phyloP scores from a whole-genome alignment of 2,888 invertebrate genomes.

The Megamerina dolium region DNA sequence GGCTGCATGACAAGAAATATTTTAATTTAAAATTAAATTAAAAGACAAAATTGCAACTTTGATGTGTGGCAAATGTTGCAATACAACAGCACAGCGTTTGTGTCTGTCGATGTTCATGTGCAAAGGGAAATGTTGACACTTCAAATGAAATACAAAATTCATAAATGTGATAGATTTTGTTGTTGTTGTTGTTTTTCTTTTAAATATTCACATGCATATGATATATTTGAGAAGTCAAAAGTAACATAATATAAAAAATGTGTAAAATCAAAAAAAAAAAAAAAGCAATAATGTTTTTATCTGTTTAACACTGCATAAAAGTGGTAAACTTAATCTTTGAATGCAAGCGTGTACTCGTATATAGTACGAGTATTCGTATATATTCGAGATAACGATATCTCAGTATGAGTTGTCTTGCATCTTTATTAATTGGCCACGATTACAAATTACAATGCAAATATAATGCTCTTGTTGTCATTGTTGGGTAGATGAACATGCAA shows the following conservation, averaged over 20 bases:
- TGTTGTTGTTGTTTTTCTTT: no score
- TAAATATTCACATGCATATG: no score
- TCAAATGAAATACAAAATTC: conserved; percentile 8
- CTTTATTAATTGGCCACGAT: not conserved
- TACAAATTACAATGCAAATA: not conserved
- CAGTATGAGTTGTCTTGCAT: not conserved
- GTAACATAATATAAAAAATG: no score
- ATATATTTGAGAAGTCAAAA: no score
- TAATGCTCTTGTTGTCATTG: not conserved
- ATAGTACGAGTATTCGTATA: not conserved
- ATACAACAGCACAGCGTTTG: no score
- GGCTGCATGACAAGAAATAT: conserved; percentile 2
- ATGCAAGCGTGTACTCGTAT: not conserved
- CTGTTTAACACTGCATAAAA: not conserved
- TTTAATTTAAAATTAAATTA: not conserved
- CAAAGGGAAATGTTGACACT: conserved; percentile 7
- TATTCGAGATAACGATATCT: not conserved
- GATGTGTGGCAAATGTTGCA: no score
- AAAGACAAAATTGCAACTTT: not conserved
- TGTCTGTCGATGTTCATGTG: no score
- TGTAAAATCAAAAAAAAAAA: no score
- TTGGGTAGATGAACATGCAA: not conserved
- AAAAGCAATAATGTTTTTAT: not conserved
- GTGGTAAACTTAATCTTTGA: not conserved
- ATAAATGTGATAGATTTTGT: not conserved